phyloP scores from a whole-genome alignment of 2,888 invertebrate species.

The Ctenicera cuprea region DNA sequence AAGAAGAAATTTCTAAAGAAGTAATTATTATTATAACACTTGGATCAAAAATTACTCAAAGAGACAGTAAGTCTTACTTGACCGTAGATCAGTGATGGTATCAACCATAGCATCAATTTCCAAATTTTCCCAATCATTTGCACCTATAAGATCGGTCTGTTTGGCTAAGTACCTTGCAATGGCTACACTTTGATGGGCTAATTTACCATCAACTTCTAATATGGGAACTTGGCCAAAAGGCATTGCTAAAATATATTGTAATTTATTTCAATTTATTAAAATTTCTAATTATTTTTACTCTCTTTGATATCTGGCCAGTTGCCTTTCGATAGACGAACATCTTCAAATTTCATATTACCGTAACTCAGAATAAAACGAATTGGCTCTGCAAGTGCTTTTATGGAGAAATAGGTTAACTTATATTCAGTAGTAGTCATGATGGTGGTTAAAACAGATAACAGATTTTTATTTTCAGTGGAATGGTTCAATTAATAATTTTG shows the following conservation, averaged over 20 bases:
- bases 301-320: conserved; percentile 77
- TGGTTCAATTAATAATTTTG: too few species aligned
- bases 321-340: conserved; percentile 73
- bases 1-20: conserved; percentile 73
- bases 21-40: conserved; percentile 23
- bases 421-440: neutral
- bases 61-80: too few species aligned
- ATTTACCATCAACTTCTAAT: conserved; percentile 78
- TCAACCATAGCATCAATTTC: conserved; percentile 78
- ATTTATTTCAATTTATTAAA: neutral
- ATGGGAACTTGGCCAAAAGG: conserved; percentile 79
- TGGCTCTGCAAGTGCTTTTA: conserved; percentile 77
- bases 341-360: conserved; percentile 76
- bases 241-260: conserved; percentile 69
- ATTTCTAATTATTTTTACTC: conserved; percentile 69
- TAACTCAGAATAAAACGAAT: conserved; percentile 77
- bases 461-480: too few species aligned
- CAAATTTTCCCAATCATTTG: conserved; percentile 75
- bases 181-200: conserved; percentile 76
- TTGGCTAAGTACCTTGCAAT: conserved; percentile 78
- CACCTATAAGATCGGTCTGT: conserved; percentile 75
- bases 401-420: conserved; percentile 76
- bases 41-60: conserved; percentile 64
- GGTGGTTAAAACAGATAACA: too few species aligned
- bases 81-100: conserved; percentile 76